A percentile compares a stretch with the other conserved stretches of the same genome.
Evolutionary conservation across 2,888 invertebrate species (phyloP).

Genomic region (Griposia aprilina): DNA sequence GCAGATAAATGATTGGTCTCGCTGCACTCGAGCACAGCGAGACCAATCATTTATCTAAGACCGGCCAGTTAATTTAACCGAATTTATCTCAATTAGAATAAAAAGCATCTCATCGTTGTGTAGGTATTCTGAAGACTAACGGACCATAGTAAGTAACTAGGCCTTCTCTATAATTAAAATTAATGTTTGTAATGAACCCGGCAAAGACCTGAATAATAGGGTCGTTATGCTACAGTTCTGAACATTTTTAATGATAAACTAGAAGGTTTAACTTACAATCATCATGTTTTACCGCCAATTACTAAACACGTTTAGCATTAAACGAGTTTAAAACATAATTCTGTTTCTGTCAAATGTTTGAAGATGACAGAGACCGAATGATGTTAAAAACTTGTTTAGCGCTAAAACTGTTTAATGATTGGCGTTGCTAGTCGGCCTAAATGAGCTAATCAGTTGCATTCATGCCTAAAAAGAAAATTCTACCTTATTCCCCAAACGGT

Average conservation of each 20-base stretch:
- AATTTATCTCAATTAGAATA: slow-evolving; percentile 36
- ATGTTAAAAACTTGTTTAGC: too few relatives aligned
- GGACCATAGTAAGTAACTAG: slow-evolving; percentile 4
- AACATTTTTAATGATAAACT: slow-evolving; percentile 9
- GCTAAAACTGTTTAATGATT: too few relatives aligned
- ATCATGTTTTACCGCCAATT: not conserved
- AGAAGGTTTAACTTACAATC: not conserved
- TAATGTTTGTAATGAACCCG: slow-evolving; percentile 16
- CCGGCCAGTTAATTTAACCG: not conserved
- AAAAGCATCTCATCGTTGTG: slow-evolving; percentile 38
- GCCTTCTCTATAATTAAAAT: slow-evolving; percentile 45
- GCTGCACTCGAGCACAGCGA: too few relatives aligned
- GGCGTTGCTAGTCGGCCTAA: too few relatives aligned
- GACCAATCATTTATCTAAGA: too few relatives aligned
- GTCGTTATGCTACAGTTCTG: slow-evolving; percentile 10
- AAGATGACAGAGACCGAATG: too few relatives aligned
- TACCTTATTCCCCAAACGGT: not conserved
- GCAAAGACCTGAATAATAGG: not conserved
- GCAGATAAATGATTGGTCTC: too few relatives aligned
- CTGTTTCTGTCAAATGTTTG: too few relatives aligned
- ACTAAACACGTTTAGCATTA: too few relatives aligned
- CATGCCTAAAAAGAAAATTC: not conserved
- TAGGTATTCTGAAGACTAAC: slow-evolving; percentile 3
- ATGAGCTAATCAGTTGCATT: not conserved
- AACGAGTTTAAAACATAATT: too few relatives aligned